Conservation (phyloP, 1,140 invertebrate genomes). For the Philopotamus ludificatus region DNA sequence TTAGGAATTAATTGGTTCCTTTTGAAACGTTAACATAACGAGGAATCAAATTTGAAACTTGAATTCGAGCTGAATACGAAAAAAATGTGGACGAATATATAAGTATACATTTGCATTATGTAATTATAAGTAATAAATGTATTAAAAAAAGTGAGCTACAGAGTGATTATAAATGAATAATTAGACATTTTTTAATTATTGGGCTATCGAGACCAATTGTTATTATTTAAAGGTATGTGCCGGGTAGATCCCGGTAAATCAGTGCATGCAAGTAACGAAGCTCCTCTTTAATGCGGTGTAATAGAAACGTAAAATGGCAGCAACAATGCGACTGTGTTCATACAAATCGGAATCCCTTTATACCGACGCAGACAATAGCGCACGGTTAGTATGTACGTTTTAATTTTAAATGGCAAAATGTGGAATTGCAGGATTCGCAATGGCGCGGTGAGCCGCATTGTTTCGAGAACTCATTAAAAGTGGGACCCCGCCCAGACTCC, state of each 20-base stretch:
- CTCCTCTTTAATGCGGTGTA: slow-evolving; percentile 4
- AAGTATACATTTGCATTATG: too few species aligned
- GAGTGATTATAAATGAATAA: too few species aligned
- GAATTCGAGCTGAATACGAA: too few species aligned
- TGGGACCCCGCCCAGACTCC: background rate
- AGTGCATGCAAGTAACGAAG: too few species aligned
- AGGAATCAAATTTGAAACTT: background rate
- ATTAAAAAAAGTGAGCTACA: too few species aligned
- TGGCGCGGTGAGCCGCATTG: slow-evolving; percentile 37
- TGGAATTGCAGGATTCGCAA: slow-evolving; percentile 32
- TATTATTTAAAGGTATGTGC: too few species aligned
- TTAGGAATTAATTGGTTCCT: slow-evolving; percentile 6
- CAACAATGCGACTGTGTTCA: slow-evolving; percentile 24
- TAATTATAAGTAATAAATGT: too few species aligned
- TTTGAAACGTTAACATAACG: background rate
- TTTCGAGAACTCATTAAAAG: slow-evolving; percentile 41
- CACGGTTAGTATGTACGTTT: slow-evolving; percentile 12
- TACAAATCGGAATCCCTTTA: slow-evolving; percentile 30
- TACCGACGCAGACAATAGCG: slow-evolving; percentile 10
- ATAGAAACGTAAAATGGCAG: slow-evolving; percentile 7
- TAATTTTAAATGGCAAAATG: slow-evolving; percentile 38
- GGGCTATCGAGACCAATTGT: too few species aligned
- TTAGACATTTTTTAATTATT: too few species aligned
- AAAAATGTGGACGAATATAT: too few species aligned
- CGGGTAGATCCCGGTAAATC: too few species aligned